Evolutionary conservation across 2,888 invertebrate species (phyloP).

Genomic region (Elmis aenea): DNA sequence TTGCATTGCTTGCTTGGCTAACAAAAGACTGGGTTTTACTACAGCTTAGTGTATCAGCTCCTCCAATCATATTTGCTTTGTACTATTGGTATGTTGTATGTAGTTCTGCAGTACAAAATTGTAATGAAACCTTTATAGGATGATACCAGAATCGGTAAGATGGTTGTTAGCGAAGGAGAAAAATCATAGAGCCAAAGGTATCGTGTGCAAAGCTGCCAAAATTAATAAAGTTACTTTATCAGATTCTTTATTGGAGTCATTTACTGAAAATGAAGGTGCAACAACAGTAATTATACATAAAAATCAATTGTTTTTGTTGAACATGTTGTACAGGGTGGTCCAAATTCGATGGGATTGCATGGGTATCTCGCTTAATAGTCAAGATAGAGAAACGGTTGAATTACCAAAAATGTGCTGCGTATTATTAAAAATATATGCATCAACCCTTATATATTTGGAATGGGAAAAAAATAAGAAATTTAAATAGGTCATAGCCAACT

Average conservation of each 20-base stretch:
- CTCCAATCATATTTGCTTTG: conserved; percentile 54
- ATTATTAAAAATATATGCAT: too few relatives aligned
- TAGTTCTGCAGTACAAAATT: background rate
- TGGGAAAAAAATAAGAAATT: too few relatives aligned
- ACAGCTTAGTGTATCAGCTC: conserved; percentile 56
- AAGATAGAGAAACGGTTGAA: too few relatives aligned
- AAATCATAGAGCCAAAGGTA: conserved; percentile 51
- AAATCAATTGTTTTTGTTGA: too few relatives aligned
- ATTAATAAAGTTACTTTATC: conserved; percentile 52
- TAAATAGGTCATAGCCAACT: too few relatives aligned
- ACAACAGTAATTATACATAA: background rate
- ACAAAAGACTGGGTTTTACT: conserved; percentile 55
- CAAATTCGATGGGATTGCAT: too few relatives aligned
- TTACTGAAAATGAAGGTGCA: conserved; percentile 34
- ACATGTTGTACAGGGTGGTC: too few relatives aligned
- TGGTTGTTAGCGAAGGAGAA: conserved; percentile 58
- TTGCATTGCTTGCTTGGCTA: conserved; percentile 57
- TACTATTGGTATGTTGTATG: conserved; percentile 52
- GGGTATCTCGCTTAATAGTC: too few relatives aligned
- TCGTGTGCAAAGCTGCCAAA: conserved; percentile 54
- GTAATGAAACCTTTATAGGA: conserved; percentile 34
- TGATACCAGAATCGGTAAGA: conserved; percentile 61
- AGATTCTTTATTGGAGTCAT: conserved; percentile 43
- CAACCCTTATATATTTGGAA: too few relatives aligned
- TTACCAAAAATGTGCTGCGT: too few relatives aligned